Percentiles rank a stretch among this genome's conserved stretches.
Conservation (phyloP, 2,888 invertebrate species). For the Tineola bisselliella region DNA sequence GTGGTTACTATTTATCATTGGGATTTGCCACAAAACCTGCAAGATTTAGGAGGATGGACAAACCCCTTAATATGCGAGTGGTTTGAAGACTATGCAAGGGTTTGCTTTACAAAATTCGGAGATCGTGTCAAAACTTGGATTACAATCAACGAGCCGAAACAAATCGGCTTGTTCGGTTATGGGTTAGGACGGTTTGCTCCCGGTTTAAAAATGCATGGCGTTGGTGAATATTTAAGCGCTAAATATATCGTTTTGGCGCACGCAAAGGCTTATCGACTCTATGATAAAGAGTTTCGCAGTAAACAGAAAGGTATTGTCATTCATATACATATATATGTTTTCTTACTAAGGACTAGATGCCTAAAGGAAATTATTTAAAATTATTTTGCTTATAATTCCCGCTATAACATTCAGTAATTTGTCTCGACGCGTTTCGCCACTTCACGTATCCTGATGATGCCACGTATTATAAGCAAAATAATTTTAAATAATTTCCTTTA, state of each 20-base stretch:
- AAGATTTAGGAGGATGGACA: slow-evolving; percentile 67
- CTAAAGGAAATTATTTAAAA: no score
- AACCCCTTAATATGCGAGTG: slow-evolving; percentile 52
- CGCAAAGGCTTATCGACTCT: slow-evolving; percentile 55
- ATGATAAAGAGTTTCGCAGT: slow-evolving; percentile 40
- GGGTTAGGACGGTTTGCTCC: slow-evolving; percentile 42
- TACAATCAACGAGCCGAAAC: slow-evolving; percentile 69
- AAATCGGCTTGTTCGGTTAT: slow-evolving; percentile 51
- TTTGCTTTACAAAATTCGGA: slow-evolving; percentile 51
- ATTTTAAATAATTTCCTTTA: no score
- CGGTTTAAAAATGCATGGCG: slow-evolving; percentile 43
- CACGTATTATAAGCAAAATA: no score
- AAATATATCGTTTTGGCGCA: slow-evolving; percentile 67
- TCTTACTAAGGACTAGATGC: no score
- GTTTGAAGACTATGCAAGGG: slow-evolving; percentile 58
- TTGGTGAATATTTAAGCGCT: slow-evolving; percentile 62
- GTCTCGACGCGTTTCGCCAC: no score
- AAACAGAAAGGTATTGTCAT: slow-evolving; percentile 14
- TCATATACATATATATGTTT: no score
- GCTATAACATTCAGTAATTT: no score
- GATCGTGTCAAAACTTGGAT: slow-evolving; percentile 67
- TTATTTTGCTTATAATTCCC: no score
- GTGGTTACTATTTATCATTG: slow-evolving; percentile 67
- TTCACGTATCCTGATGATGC: no score
- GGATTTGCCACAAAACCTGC: slow-evolving; percentile 65